Evolutionary conservation across 2,113 vertebrate species (phyloP), one percentile per base, ranked within the genome.

Genomic region (Paraplagusia blochii): DNA sequence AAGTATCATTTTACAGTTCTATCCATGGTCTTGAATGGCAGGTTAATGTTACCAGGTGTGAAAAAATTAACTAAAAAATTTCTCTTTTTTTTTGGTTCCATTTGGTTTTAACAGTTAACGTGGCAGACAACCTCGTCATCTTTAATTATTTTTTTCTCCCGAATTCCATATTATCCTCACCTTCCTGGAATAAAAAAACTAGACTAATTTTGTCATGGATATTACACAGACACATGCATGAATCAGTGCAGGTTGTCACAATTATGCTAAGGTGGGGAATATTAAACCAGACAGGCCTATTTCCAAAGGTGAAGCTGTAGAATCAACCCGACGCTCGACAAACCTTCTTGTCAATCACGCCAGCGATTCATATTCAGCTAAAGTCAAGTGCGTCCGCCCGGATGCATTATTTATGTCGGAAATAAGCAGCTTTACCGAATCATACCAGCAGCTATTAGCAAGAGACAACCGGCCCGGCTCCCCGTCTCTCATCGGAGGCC

Each of bases 331-430:
- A 69, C 70, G 74, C 85, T 89, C 82, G 76, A 86, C 87, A 81
- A 87, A 81, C 81, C 81, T 72, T 57, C 34, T 61, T 82, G 88
- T 88, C 89, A 90, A 86, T 89, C 87, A 90, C 7, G 61, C 76
- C 0, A 45, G 66, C 51, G 69, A 79, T 85, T 88, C 75, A 81
- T 80, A 82, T 90, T 88, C 83, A 84, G 76, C 80, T 60, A 79
- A 86, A 90, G 89, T 89, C 79, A 83, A 83, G 85, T 83, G 69
- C 81, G 83, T 88, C 86, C 86, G 88, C 81, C 87, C 79, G 82
- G 79, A 88, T 90, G 85, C 86, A 90, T 90, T 88, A 89, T 89
- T 90, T 89, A 88, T 89, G 84, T 85, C 73, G 71, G 81, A 87
- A 87, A 89, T 88, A 90, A 89, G 86, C 86, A 79, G 85, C 87